Evolutionary conservation across 2,888 invertebrate species (phyloP).

Genomic region (Nephrocerus scutellatus): DNA sequence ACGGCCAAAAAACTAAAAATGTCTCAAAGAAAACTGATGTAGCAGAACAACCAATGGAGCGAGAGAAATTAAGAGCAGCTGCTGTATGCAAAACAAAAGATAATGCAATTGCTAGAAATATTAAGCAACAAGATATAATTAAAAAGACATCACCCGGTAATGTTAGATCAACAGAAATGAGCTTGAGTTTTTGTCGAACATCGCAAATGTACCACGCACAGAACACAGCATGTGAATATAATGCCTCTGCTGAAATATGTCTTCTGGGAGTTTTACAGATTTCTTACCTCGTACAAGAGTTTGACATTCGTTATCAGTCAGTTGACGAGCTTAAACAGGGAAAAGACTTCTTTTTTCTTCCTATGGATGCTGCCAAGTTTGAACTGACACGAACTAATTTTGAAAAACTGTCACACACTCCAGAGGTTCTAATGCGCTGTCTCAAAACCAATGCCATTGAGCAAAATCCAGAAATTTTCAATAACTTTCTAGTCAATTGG

Average conservation of each 20-base stretch:
- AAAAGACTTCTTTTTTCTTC: conserved; percentile 33
- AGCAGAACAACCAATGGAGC: conserved; percentile 18
- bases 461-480: conserved; percentile 39
- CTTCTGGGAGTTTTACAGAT: too few relatives aligned
- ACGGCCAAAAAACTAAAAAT: conserved; percentile 4
- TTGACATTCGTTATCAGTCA: conserved; percentile 32
- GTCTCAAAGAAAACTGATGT: not conserved
- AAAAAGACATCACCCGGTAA: too few relatives aligned
- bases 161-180: too few relatives aligned
- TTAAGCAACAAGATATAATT: too few relatives aligned
- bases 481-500: conserved; percentile 25
- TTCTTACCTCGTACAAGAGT: conserved; percentile 32
- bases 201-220: too few relatives aligned
- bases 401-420: conserved; percentile 32
- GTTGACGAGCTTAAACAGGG: conserved; percentile 33
- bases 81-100: too few relatives aligned
- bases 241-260: too few relatives aligned
- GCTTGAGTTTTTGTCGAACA: too few relatives aligned
- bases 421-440: conserved; percentile 30
- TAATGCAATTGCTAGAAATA: too few relatives aligned
- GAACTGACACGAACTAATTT: conserved; percentile 35
- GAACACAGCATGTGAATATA: too few relatives aligned
- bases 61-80: not conserved
- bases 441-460: conserved; percentile 37
- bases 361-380: conserved; percentile 18